A percentile compares a stretch with the other conserved stretches of the same genome.
These are phyloP conservation scores for Poecile montanus DNA, from an alignment of 2,797 vertebrate species.

Conservation along the genomic window DNA sequence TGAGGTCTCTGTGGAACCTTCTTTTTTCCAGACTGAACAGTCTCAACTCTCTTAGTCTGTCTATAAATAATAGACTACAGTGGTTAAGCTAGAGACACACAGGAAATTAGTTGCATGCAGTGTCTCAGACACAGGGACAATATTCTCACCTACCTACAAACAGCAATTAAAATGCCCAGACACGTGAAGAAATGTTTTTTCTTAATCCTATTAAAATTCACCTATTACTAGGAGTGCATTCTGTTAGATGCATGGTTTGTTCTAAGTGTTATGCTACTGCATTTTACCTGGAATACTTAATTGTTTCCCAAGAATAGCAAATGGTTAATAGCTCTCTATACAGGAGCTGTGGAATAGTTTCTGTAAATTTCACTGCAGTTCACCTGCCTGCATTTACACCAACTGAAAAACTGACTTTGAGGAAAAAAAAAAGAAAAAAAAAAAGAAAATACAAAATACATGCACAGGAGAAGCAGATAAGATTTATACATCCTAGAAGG, in stretches of 20 bases:
- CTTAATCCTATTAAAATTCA: conserved; percentile 24
- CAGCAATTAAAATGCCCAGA: conserved; percentile 20
- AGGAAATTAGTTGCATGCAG: background rate
- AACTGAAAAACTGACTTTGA: background rate
- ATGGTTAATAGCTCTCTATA: background rate
- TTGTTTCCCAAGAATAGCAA: background rate
- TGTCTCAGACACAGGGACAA: background rate
- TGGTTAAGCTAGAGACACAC: background rate
- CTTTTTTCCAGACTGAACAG: background rate
- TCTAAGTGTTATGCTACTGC: background rate
- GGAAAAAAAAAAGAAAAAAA: background rate
- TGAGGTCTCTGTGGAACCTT: background rate
- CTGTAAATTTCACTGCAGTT: background rate
- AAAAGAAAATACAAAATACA: background rate
- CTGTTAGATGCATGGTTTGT: conserved; percentile 3
- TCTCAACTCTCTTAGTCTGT: background rate
- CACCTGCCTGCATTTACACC: background rate
- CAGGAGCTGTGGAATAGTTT: background rate
- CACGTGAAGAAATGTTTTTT: background rate
- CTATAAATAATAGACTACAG: background rate
- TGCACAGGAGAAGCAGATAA: conserved; percentile 20
- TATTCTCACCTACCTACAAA: background rate
- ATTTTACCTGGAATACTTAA: background rate
- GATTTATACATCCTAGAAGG: conserved; percentile 4
- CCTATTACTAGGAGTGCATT: background rate